Percentiles rank a stretch among this genome's conserved stretches.
These are phyloP conservation scores for Sebastiscus tertius DNA, from an alignment of 2,797 vertebrate genomes.

Conservation along the genomic window DNA sequence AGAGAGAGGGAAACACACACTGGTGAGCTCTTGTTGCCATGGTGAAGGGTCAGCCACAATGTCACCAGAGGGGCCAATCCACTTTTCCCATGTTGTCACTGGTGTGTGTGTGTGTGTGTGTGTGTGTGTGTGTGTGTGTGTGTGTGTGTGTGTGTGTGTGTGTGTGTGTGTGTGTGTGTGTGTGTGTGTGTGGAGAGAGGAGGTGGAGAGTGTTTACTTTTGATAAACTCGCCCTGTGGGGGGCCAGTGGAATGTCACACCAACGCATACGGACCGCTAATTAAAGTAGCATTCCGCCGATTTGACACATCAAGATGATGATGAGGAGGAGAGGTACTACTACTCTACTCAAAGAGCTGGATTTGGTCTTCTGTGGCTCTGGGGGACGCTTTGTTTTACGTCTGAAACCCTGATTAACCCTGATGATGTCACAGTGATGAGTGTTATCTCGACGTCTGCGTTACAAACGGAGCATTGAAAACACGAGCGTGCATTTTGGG, in stretches of 20 bases:
- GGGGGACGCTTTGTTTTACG: not conserved
- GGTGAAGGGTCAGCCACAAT: constrained; percentile 68
- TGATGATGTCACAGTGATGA: not conserved
- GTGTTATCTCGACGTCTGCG: no score
- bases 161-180: not conserved
- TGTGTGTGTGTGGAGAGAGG: not conserved
- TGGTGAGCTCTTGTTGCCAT: constrained; percentile 62
- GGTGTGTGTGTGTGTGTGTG: not conserved
- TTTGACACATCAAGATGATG: not conserved
- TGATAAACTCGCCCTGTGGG: constrained; percentile 26
- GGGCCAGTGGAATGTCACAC: not conserved
- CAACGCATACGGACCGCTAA: not conserved
- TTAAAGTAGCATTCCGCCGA: constrained; percentile 21
- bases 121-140: not conserved
- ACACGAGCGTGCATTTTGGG: not conserved
- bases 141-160: not conserved
- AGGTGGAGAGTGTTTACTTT: constrained; percentile 30
- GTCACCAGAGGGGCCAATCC: constrained; percentile 56
- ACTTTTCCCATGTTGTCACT: constrained; percentile 32
- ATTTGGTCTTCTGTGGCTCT: not conserved
- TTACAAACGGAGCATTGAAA: not conserved
- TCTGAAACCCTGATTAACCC: not conserved
- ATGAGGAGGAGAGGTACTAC: not conserved
- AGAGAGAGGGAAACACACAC: not conserved
- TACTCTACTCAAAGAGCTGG: no score